Percentiles rank a stretch among this genome's conserved stretches.
phyloP scores from a whole-genome alignment of 1,140 invertebrate genomes.

The Aphelinus atriplicis region DNA sequence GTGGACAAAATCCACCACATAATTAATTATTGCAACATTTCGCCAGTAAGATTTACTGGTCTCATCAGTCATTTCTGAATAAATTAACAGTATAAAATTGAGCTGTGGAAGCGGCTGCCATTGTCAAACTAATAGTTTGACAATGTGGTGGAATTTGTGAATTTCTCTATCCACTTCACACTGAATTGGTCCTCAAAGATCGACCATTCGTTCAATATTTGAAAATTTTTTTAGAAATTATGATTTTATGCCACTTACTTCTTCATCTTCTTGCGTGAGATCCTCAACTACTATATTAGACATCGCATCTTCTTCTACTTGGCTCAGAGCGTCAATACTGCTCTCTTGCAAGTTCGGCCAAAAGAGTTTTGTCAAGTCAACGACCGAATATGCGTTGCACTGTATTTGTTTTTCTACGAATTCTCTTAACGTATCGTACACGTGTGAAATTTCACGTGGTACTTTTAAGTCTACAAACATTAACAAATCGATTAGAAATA shows the following conservation, averaged over 20 bases:
- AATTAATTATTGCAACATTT: no score
- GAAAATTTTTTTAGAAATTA: neutral
- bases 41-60: no score
- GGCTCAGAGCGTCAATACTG: conserved; percentile 4
- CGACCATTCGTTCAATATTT: neutral
- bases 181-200: no score
- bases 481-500: neutral
- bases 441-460: conserved; percentile 62
- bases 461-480: conserved; percentile 56
- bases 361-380: conserved; percentile 65
- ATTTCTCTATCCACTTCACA: no score
- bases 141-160: neutral
- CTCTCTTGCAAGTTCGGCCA: conserved; percentile 33
- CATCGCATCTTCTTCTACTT: neutral
- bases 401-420: conserved; percentile 70
- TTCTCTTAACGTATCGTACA: conserved; percentile 71
- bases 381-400: conserved; percentile 75
- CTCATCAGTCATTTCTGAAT: no score
- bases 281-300: conserved; percentile 15
- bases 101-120: no score
- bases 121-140: neutral
- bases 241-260: conserved; percentile 11
- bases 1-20: no score
- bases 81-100: no score
- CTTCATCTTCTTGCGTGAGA: conserved; percentile 25